Evolutionary conservation across 2,888 invertebrate genomes (phyloP).

Genomic region (Stenurella melanura): DNA sequence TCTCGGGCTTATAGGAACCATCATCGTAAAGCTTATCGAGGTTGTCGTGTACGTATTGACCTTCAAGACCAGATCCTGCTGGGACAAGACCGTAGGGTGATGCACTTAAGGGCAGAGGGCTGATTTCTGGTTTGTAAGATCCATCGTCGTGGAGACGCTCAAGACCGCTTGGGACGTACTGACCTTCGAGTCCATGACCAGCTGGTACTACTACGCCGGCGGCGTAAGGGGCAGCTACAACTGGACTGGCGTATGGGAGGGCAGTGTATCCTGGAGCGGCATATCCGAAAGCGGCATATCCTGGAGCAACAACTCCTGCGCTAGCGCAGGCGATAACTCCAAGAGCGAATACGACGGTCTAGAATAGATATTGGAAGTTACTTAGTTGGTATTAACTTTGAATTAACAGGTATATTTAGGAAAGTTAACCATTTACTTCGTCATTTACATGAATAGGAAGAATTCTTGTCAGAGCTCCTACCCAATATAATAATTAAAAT

Average conservation of each 20-base stretch:
- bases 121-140: constrained; percentile 62
- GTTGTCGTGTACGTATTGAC: constrained; percentile 63
- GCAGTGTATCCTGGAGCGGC: constrained; percentile 42
- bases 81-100: constrained; percentile 60
- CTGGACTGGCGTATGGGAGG: constrained; percentile 4
- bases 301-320: constrained; percentile 55
- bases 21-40: constrained; percentile 65
- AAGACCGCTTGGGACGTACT: constrained; percentile 62
- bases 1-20: constrained; percentile 64
- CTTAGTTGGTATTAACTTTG: not conserved
- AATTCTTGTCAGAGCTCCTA: no score
- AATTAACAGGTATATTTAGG: no score
- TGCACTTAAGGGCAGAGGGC: constrained; percentile 54
- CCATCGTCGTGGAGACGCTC: constrained; percentile 66
- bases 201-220: constrained; percentile 49
- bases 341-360: constrained; percentile 53
- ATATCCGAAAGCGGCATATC: constrained; percentile 31
- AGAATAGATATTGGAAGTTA: constrained; percentile 17
- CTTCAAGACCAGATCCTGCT: constrained; percentile 63
- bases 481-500: no score
- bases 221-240: constrained; percentile 24
- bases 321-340: constrained; percentile 58
- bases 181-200: constrained; percentile 61
- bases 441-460: no score
- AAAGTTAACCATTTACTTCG: no score